Conservation (phyloP, 2,888 invertebrate species). For the Carpatolechia fugitivella region DNA sequence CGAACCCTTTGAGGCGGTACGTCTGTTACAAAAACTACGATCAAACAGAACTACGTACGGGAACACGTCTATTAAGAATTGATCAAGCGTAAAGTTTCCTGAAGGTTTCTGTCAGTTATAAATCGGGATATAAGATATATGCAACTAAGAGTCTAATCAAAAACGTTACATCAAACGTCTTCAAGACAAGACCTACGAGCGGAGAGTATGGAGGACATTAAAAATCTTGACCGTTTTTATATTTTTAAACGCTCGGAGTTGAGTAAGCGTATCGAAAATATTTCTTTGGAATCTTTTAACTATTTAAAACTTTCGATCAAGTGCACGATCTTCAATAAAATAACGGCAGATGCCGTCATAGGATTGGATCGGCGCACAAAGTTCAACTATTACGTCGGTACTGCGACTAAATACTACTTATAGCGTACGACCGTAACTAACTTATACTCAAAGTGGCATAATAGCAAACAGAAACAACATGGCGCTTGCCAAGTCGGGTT, state of each 20-base stretch:
- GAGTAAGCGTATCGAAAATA: no score
- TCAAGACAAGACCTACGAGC: no score
- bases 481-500: conserved; percentile 2
- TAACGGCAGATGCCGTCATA: no score
- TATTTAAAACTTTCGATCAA: no score
- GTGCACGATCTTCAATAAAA: no score
- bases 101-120: neutral
- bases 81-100: neutral
- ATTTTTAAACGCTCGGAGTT: no score
- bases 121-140: neutral
- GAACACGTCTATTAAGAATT: neutral
- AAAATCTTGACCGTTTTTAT: no score
- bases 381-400: neutral
- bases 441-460: conserved; percentile 6
- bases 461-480: conserved; percentile 8
- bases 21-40: conserved; percentile 37
- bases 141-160: neutral
- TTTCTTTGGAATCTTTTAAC: no score
- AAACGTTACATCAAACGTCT: no score
- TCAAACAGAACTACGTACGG: conserved; percentile 37
- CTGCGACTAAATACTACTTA: neutral
- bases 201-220: no score
- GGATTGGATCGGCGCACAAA: neutral
- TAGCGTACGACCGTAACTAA: conserved; percentile 4
- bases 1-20: conserved; percentile 48